A percentile compares a stretch with the other conserved stretches of the same genome.
These are phyloP conservation scores for Bergia sp. DNA, from an alignment of 92 coral and sea anemone genomes.

Conservation along the genomic window DNA sequence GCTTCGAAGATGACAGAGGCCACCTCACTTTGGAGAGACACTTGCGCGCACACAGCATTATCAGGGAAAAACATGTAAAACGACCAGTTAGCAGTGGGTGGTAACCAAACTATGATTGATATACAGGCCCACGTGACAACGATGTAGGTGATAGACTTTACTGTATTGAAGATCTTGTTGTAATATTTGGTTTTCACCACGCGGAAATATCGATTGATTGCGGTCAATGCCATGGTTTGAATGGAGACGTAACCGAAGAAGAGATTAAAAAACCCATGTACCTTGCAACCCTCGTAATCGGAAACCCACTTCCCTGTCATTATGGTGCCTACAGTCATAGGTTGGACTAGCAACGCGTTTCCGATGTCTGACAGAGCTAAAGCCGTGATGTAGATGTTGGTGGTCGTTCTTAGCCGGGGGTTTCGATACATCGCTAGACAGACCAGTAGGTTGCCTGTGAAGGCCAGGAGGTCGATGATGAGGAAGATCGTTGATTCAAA, in stretches of 20 bases:
- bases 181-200: conserved; percentile 39
- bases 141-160: conserved; percentile 18
- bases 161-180: conserved; percentile 21
- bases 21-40: conserved; percentile 23
- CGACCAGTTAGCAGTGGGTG: conserved; percentile 31
- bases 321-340: conserved; percentile 35
- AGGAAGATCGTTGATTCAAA: conserved; percentile 37
- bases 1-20: conserved; percentile 36
- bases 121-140: conserved; percentile 24
- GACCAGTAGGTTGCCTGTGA: conserved; percentile 31
- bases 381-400: conserved; percentile 41
- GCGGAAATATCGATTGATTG: conserved; percentile 38
- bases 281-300: conserved; percentile 29
- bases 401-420: conserved; percentile 35
- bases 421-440: conserved; percentile 40
- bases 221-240: conserved; percentile 42
- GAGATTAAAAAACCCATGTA: conserved; percentile 37
- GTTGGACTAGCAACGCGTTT: conserved; percentile 36
- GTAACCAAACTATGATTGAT: conserved; percentile 35
- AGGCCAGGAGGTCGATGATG: conserved; percentile 23
- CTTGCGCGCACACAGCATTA: conserved; percentile 42
- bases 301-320: conserved; percentile 38
- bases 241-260: conserved; percentile 43
- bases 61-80: conserved; percentile 40
- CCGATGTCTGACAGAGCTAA: conserved; percentile 37